A percentile compares a stretch with the other conserved stretches of the same genome.
phyloP scores from a whole-genome alignment of 2,113 vertebrate genomes.

The Ellobius talpinus region DNA sequence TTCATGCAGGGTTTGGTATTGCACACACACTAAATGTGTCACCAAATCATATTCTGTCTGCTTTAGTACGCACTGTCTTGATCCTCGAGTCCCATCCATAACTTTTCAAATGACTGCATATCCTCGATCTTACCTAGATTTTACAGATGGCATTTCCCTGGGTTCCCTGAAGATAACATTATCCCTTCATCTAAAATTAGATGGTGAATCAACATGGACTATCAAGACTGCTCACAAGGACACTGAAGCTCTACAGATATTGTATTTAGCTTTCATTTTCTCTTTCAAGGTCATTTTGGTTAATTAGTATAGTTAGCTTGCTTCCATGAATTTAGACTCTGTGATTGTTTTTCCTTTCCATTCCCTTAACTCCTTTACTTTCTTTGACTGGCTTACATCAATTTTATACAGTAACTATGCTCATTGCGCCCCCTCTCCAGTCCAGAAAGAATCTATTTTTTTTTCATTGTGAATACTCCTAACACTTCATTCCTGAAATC shows the following conservation, averaged over 20 bases:
- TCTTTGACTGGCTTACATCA: conserved; percentile 12
- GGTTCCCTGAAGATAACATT: not conserved
- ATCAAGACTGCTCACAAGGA: not conserved
- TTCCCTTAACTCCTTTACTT: conserved; percentile 5
- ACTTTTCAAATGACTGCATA: not conserved
- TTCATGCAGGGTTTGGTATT: not conserved
- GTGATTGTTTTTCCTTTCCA: not conserved
- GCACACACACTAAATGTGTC: not conserved
- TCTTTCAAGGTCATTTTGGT: conserved; percentile 49
- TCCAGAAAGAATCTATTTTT: not conserved
- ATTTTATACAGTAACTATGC: not conserved
- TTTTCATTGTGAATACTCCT: not conserved
- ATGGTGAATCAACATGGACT: not conserved
- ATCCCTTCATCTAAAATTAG: conserved; percentile 37
- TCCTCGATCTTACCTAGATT: not conserved
- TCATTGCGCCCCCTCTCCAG: not conserved
- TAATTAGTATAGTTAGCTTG: conserved; percentile 35
- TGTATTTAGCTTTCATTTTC: not conserved
- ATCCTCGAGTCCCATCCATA: not conserved
- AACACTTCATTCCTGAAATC: not conserved
- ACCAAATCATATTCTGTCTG: not conserved
- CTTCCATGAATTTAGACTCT: not conserved
- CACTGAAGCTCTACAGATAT: not conserved
- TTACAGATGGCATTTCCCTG: not conserved
- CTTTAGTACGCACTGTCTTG: not conserved